Conservation (phyloP, 2,888 invertebrate species). For the Brachycybe producta region DNA sequence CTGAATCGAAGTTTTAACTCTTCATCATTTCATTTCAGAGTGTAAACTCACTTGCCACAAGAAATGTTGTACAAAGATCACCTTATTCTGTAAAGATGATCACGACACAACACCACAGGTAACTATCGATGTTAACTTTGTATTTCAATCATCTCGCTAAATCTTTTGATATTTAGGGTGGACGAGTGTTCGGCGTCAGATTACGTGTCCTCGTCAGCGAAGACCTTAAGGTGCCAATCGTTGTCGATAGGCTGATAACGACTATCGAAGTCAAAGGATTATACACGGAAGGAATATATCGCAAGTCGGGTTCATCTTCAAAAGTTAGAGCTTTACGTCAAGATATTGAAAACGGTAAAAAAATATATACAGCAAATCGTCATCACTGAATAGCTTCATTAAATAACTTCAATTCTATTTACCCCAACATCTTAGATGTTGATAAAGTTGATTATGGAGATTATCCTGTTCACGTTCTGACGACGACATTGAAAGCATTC, state of each 20-base stretch:
- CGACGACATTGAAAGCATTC: slow-evolving; percentile 74
- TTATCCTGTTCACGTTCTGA: slow-evolving; percentile 77
- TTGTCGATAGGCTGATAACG: slow-evolving; percentile 74
- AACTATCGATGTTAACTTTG: slow-evolving; percentile 2
- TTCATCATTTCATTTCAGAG: slow-evolving; percentile 42
- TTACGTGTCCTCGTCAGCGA: slow-evolving; percentile 58
- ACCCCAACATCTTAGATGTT: slow-evolving; percentile 39
- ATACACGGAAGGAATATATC: slow-evolving; percentile 83
- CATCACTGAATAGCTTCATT: background rate
- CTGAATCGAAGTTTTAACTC: no score
- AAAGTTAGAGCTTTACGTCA: slow-evolving; percentile 47
- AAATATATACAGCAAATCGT: background rate
- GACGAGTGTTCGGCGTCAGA: slow-evolving; percentile 65
- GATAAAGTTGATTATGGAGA: slow-evolving; percentile 54
- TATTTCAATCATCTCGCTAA: slow-evolving; percentile 3
- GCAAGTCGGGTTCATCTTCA: slow-evolving; percentile 57
- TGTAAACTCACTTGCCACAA: slow-evolving; percentile 90
- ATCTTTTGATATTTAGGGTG: slow-evolving; percentile 13
- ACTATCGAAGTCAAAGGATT: slow-evolving; percentile 83
- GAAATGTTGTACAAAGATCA: slow-evolving; percentile 72
- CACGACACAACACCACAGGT: slow-evolving; percentile 14
- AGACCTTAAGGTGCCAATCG: slow-evolving; percentile 61
- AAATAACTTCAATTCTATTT: background rate
- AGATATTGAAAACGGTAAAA: slow-evolving; percentile 50
- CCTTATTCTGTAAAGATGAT: slow-evolving; percentile 34